A percentile compares a stretch with the other conserved stretches of the same genome.
Evolutionary conservation across 1,140 invertebrate species (phyloP).

Genomic region (Caerostris extrusa): DNA sequence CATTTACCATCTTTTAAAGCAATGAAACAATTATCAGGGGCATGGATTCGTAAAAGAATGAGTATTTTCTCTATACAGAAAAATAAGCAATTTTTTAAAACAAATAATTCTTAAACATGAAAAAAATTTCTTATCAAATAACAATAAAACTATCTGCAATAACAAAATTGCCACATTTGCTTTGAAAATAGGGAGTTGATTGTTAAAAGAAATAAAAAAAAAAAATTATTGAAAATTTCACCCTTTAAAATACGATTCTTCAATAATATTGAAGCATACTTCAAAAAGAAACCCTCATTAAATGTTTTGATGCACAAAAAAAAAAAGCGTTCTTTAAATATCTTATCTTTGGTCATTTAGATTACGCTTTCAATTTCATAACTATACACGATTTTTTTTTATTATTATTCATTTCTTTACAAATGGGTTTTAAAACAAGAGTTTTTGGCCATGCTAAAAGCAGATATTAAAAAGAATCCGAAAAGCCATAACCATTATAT

Average conservation of each 20-base stretch:
- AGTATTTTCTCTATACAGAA: too few species aligned
- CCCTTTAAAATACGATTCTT: conserved; percentile 8
- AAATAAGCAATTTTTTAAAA: too few species aligned
- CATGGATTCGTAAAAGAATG: background rate
- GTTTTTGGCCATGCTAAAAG: conserved; percentile 41
- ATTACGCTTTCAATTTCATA: conserved; percentile 61
- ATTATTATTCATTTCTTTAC: background rate
- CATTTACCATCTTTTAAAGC: too few species aligned
- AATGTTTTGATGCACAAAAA: background rate
- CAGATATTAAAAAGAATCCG: conserved; percentile 41
- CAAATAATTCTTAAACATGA: background rate
- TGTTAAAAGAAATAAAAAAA: background rate
- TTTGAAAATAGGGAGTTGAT: background rate
- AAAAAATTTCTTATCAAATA: background rate
- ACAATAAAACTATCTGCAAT: background rate
- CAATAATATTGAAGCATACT: conserved; percentile 6
- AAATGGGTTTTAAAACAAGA: conserved; percentile 65
- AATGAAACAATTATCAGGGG: background rate
- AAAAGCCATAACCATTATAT: conserved; percentile 64
- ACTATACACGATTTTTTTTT: conserved; percentile 17
- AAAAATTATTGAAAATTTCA: conserved; percentile 18
- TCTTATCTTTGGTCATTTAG: conserved; percentile 38
- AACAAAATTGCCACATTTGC: background rate
- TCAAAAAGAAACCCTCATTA: conserved; percentile 17
- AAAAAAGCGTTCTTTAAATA: background rate